phyloP scores from a whole-genome alignment of 1,140 invertebrate species.

The Ceratitis capitata region DNA sequence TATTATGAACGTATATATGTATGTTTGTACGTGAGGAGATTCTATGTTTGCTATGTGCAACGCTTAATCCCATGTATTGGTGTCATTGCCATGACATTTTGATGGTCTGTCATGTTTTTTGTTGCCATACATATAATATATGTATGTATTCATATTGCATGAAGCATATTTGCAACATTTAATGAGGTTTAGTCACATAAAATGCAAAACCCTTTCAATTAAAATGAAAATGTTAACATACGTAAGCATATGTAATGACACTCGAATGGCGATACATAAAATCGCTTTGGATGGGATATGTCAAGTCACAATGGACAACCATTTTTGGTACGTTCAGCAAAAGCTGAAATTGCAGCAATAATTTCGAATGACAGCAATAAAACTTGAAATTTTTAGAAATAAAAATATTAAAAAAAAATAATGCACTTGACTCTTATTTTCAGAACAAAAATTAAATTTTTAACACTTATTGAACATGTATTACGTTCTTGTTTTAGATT shows the following conservation, averaged over 20 bases:
- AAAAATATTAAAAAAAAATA: no score
- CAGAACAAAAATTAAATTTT: no score
- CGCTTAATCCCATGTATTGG: background rate
- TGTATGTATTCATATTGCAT: no score
- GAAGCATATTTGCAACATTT: background rate
- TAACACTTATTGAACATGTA: no score
- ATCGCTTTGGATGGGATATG: background rate
- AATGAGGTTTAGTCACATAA: background rate
- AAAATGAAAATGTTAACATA: background rate
- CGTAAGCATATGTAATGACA: background rate
- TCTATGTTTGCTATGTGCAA: background rate
- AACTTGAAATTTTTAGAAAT: no score
- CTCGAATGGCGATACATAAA: no score
- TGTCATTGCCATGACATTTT: constrained; percentile 3
- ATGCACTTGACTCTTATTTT: no score
- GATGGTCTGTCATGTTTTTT: background rate
- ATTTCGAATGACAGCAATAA: no score
- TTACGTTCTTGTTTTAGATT: no score
- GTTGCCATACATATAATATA: no score
- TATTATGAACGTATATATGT: background rate
- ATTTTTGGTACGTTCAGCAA: no score
- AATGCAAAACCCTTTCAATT: background rate
- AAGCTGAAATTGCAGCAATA: no score
- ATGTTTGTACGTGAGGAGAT: background rate
- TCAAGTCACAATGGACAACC: background rate